A percentile compares a stretch with the other conserved stretches of the same genome.
Evolutionary conservation across 2,797 vertebrate genomes (phyloP).

Genomic region (Hippoglossus hippoglossus): DNA sequence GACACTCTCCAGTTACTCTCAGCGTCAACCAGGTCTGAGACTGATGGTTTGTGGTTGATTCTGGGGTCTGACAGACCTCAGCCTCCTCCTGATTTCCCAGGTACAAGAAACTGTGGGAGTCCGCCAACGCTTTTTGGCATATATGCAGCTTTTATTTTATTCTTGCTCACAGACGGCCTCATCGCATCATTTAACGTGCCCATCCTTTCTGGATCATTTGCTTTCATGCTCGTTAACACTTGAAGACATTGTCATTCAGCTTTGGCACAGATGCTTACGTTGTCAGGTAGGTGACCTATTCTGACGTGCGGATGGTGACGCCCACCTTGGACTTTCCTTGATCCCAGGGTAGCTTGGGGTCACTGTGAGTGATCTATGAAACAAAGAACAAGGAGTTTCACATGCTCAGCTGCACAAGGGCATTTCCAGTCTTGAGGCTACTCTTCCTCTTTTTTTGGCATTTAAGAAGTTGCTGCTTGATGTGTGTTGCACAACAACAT

Average conservation of each 20-base stretch:
- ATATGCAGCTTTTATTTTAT: slow-evolving; percentile 12
- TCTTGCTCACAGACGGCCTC: slow-evolving; percentile 28
- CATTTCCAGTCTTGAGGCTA: slow-evolving; percentile 38
- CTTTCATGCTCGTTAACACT: slow-evolving; percentile 29
- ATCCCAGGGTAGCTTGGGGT: slow-evolving; percentile 34
- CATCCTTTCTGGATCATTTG: slow-evolving; percentile 27
- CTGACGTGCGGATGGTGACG: slow-evolving; percentile 17
- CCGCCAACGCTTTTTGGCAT: slow-evolving; percentile 37
- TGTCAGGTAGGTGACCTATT: slow-evolving; percentile 21
- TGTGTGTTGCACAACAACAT: slow-evolving; percentile 21
- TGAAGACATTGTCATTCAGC: slow-evolving; percentile 25
- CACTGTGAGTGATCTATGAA: slow-evolving; percentile 10
- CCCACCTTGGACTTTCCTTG: slow-evolving; percentile 37
- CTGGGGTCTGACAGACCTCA: slow-evolving; percentile 62
- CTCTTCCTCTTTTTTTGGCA: slow-evolving; percentile 24
- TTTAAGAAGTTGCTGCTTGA: slow-evolving; percentile 31
- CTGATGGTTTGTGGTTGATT: slow-evolving; percentile 79
- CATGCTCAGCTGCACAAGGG: not conserved
- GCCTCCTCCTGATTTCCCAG: slow-evolving; percentile 58
- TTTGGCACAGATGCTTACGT: slow-evolving; percentile 12
- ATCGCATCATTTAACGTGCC: slow-evolving; percentile 26
- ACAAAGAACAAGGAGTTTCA: slow-evolving; percentile 4
- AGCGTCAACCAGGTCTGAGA: slow-evolving; percentile 61
- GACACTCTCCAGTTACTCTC: slow-evolving; percentile 81
- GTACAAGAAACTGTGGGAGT: slow-evolving; percentile 65